Evolutionary conservation across 2,797 vertebrate species (phyloP), one percentile per base, ranked within the genome.

Genomic region (Dendrocincla tyrannina): DNA sequence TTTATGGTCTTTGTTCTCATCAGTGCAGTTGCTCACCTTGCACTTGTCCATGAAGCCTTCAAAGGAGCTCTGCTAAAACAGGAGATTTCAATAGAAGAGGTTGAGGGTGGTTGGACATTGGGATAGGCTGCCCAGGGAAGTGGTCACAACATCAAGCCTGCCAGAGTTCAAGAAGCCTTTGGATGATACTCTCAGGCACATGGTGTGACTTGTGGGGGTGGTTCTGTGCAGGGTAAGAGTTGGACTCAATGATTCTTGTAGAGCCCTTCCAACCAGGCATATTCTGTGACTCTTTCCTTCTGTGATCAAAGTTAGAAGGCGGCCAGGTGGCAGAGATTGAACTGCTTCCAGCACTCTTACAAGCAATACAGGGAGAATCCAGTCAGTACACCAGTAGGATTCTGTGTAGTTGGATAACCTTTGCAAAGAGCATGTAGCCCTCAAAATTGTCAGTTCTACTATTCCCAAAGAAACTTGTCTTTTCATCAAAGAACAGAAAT

Each of bases 281-380:
- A 44, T 44, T n/a, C 41, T 64, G 41, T 44, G 41, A 28, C 19
- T 41, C 37, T 18, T 19, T 41, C 27, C n/a, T 24, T 44, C 41
- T 44, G 5, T 25, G 15, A 42, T 11, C 1, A 1, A 11, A 9
- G 18, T 75, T 58, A 46, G 13, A 13, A 22, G 9, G 9, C 9
- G 6, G 5, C 10, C 8, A 42, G 17, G 46, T 1, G 4, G 32
- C 42, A 58, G 32, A 41, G 11, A 15, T 9, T 49, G 22, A 89
- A 12, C 35, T 35, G 10, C 9, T 75, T 53, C 70, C 55, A 66
- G 24, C 6, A 17, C 10, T 1, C 0, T 23, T 49, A 25, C 2
- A 27, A 28, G n/a, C 17, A 8, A n/a, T 37, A 24, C 37, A 50
- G 23, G 39, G 12, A 30, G 14, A 22, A 53, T 30, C 28, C 66